These are phyloP conservation scores for Plumapathes pennacea DNA, from an alignment of 92 coral and sea anemone genomes.

Conservation along the genomic window DNA sequence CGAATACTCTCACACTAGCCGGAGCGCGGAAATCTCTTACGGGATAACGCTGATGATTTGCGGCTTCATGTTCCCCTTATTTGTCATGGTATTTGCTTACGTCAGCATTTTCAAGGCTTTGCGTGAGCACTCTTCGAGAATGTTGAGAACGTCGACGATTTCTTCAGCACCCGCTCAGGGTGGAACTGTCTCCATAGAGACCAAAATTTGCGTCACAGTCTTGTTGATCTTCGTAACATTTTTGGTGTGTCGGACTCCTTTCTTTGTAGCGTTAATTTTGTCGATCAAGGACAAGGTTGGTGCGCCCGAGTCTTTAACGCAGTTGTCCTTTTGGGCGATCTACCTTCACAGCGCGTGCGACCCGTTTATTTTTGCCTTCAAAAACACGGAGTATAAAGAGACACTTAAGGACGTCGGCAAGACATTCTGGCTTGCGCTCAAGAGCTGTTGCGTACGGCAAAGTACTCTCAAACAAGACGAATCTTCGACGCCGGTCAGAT, in stretches of 20 bases:
- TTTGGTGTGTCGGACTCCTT: constrained; percentile 87
- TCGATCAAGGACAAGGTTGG: constrained; percentile 47
- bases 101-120: constrained; percentile 62
- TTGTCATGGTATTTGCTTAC: constrained; percentile 69
- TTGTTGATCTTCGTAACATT: constrained; percentile 66
- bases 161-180: constrained; percentile 66
- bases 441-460: too few species aligned
- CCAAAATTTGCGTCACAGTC: constrained; percentile 68
- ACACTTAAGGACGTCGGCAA: constrained; percentile 66
- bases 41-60: constrained; percentile 73
- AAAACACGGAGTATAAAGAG: constrained; percentile 79
- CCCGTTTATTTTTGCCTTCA: constrained; percentile 92
- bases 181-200: constrained; percentile 62
- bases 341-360: constrained; percentile 92
- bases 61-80: constrained; percentile 71
- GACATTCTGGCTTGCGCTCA: constrained; percentile 29
- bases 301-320: constrained; percentile 78
- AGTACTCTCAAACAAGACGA: too few species aligned
- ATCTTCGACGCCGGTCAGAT: too few species aligned
- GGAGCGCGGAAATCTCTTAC: constrained; percentile 71
- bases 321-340: constrained; percentile 94
- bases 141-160: constrained; percentile 55
- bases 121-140: constrained; percentile 57
- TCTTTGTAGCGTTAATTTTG: constrained; percentile 72
- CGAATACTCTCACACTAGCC: constrained; percentile 72